Conservation (phyloP, 2,113 vertebrate genomes). For the Mesocricetus auratus region DNA sequence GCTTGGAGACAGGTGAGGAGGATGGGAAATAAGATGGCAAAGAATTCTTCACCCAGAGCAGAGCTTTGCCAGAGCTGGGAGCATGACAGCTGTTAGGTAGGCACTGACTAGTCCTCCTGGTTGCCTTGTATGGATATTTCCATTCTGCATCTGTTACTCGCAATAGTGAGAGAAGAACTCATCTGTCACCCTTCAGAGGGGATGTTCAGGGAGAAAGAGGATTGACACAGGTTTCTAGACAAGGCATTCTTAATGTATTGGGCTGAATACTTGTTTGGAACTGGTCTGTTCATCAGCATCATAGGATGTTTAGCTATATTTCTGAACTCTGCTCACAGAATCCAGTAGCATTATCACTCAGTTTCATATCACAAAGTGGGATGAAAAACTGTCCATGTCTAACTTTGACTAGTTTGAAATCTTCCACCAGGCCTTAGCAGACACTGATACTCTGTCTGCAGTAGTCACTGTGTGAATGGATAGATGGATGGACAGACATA, state of each 20-base stretch:
- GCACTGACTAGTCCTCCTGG: not conserved
- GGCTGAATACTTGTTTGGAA: not conserved
- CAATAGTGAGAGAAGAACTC: not conserved
- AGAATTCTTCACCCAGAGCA: not conserved
- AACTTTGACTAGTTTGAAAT: not conserved
- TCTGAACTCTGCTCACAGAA: not conserved
- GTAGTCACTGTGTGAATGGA: not conserved
- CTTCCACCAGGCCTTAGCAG: not conserved
- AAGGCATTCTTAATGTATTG: not conserved
- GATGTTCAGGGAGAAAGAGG: not conserved
- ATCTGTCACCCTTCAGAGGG: not conserved
- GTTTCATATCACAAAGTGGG: not conserved
- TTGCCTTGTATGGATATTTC: not conserved
- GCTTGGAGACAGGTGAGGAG: not conserved
- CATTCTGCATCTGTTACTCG: not conserved
- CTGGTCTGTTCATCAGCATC: not conserved
- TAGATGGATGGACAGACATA: not conserved
- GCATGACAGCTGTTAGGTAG: not conserved
- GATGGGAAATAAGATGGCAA: fast-evolving
- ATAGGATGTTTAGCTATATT: not conserved
- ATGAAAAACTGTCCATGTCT: not conserved
- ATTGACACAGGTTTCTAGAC: not conserved
- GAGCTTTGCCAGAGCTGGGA: not conserved
- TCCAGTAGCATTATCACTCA: not conserved
- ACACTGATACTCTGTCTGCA: not conserved